phyloP scores from a whole-genome alignment of 2,113 vertebrate species.

The Orthonyx spaldingii region DNA sequence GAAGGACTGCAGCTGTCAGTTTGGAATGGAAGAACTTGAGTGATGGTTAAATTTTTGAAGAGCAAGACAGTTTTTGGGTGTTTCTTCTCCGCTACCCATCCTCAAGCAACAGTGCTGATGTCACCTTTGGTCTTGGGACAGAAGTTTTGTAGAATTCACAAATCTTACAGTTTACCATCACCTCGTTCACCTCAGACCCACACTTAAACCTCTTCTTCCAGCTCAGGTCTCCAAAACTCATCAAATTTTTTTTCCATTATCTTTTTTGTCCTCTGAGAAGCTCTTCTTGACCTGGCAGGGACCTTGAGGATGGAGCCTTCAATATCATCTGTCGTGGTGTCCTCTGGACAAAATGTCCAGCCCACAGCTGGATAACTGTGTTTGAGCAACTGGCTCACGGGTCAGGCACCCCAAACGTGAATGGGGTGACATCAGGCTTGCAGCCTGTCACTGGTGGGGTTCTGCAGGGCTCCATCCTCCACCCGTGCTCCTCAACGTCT shows the following conservation, averaged over 20 bases:
- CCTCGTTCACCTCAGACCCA: neutral
- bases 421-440: neutral
- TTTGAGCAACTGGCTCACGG: neutral
- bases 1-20: neutral
- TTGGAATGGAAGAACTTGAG: neutral
- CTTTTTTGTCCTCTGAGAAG: neutral
- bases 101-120: accelerated
- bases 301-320: neutral
- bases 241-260: accelerated
- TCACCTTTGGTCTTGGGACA: neutral
- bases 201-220: neutral
- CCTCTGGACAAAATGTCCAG: neutral
- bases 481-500: accelerated
- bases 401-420: accelerated
- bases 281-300: neutral
- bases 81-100: neutral
- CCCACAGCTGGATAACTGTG: neutral
- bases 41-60: neutral
- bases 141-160: neutral
- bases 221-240: neutral
- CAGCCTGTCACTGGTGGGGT: neutral
- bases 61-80: neutral
- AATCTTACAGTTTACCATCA: neutral
- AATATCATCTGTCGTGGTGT: accelerated
- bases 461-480: neutral